These are phyloP conservation scores for Platichthys flesus DNA, from an alignment of 2,113 vertebrate species.

Conservation along the genomic window DNA sequence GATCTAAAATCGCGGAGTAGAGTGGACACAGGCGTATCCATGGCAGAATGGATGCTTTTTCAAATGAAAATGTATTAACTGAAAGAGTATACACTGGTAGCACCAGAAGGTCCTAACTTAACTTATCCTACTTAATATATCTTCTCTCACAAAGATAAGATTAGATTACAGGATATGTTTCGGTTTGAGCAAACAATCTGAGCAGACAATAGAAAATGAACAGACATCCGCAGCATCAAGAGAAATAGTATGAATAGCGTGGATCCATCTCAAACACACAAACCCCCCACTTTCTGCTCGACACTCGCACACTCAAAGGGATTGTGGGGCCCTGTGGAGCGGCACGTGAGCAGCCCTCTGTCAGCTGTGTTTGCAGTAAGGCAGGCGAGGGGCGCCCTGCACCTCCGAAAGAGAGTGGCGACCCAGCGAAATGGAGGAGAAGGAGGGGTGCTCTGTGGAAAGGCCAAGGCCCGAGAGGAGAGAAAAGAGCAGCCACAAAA, in stretches of 20 bases:
- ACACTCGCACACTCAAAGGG: slow-evolving; percentile 69
- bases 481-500: slow-evolving; percentile 83
- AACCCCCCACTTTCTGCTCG: slow-evolving; percentile 42
- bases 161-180: slow-evolving; percentile 35
- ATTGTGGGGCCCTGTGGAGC: slow-evolving; percentile 74
- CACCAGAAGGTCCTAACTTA: slow-evolving; percentile 3
- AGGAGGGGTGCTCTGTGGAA: slow-evolving; percentile 68
- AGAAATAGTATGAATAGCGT: slow-evolving; percentile 58
- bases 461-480: slow-evolving; percentile 73
- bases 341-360: slow-evolving; percentile 84
- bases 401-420: slow-evolving; percentile 64
- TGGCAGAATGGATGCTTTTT: too few species aligned
- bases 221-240: slow-evolving; percentile 62
- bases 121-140: slow-evolving; percentile 9
- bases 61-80: not conserved
- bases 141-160: slow-evolving; percentile 30
- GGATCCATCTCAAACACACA: slow-evolving; percentile 25
- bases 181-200: slow-evolving; percentile 44
- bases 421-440: slow-evolving; percentile 61
- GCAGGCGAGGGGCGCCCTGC: slow-evolving; percentile 77
- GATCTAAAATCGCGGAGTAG: too few species aligned
- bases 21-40: too few species aligned
- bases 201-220: slow-evolving; percentile 56
- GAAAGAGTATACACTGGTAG: not conserved
- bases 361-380: slow-evolving; percentile 87